A percentile compares a stretch with the other conserved stretches of the same genome.
Evolutionary conservation across 2,113 vertebrate species (phyloP).

Genomic region (Oreochromis niloticus): DNA sequence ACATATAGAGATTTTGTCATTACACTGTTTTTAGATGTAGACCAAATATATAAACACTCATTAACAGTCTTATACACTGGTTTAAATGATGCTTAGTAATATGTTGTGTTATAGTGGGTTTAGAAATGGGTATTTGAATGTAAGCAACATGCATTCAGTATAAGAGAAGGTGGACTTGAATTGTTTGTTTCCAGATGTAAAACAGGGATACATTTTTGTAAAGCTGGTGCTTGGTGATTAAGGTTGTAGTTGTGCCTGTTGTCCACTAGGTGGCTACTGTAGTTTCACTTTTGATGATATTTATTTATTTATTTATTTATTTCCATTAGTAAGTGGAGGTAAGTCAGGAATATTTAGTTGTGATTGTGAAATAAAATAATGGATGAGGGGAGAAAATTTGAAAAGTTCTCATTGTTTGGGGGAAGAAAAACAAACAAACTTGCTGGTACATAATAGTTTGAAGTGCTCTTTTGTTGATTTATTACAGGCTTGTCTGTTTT

Average conservation of each 20-base stretch:
- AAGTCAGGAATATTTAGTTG: neutral
- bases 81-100: neutral
- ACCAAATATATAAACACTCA: neutral
- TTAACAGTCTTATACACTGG: neutral
- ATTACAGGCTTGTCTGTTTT: neutral
- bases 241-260: neutral
- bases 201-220: neutral
- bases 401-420: neutral
- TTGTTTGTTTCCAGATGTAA: neutral
- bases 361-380: neutral
- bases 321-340: neutral
- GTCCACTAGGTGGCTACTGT: conserved; percentile 37
- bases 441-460: neutral
- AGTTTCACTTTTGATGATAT: neutral
- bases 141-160: neutral
- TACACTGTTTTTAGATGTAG: neutral
- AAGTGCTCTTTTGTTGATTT: neutral
- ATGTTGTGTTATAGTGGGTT: neutral
- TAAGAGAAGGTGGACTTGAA: neutral
- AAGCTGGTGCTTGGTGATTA: neutral
- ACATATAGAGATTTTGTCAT: neutral
- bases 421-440: neutral
- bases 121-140: neutral
- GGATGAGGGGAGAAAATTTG: neutral
- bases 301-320: neutral